These are phyloP conservation scores for Mycteria americana DNA, from an alignment of 2,797 vertebrate genomes.

Conservation along the genomic window DNA sequence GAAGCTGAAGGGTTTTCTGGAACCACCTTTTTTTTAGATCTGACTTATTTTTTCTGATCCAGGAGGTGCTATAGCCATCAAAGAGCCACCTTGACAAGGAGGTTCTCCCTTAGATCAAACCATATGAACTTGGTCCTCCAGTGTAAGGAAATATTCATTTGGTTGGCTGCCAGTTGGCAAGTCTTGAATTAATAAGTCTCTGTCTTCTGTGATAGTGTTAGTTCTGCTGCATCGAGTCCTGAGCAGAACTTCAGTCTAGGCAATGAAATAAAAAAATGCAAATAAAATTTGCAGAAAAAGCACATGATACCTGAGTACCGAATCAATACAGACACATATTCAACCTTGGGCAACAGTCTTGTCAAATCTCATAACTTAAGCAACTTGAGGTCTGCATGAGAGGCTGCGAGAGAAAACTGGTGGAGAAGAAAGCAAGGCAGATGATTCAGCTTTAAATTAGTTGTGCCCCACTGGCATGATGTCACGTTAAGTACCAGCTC, in stretches of 20 bases:
- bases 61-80: background rate
- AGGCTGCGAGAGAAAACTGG: background rate
- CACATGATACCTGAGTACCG: background rate
- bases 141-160: background rate
- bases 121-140: background rate
- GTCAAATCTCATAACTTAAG: background rate
- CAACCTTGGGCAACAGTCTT: background rate
- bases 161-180: background rate
- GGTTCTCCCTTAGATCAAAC: background rate
- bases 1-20: background rate
- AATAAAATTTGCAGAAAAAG: background rate
- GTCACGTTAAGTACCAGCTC: background rate
- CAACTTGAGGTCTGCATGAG: background rate
- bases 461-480: background rate
- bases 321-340: background rate
- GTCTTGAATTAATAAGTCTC: background rate
- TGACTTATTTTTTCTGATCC: background rate
- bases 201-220: background rate
- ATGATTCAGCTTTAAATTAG: background rate
- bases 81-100: background rate
- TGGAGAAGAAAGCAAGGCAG: background rate
- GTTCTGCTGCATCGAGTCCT: background rate
- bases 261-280: background rate
- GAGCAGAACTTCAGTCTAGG: background rate
- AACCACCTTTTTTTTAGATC: background rate